Evolutionary conservation across 2,113 vertebrate genomes (phyloP).

Genomic region (Forbesichthys agassizii): DNA sequence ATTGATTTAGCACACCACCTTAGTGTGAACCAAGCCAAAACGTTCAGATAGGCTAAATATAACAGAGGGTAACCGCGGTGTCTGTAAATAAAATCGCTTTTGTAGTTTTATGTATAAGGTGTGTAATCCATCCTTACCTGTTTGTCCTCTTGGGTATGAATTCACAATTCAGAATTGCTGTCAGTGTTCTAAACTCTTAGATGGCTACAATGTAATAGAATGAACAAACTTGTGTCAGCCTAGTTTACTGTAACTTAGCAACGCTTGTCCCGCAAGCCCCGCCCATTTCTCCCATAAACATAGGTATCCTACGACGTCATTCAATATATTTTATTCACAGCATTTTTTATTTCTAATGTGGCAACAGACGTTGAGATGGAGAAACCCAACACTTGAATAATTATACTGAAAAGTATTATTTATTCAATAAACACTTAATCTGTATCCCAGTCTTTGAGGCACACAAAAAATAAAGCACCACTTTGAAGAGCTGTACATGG

Average conservation of each 20-base stretch:
- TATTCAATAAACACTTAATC: conserved; percentile 62
- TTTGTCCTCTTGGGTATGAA: conserved; percentile 1
- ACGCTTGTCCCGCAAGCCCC: conserved; percentile 11
- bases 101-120: too few relatives aligned
- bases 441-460: conserved; percentile 18
- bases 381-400: background rate
- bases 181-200: background rate
- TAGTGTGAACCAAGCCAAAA: background rate
- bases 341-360: too few relatives aligned
- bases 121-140: background rate
- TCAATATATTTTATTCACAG: too few relatives aligned
- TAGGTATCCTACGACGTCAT: too few relatives aligned
- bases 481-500: conserved; percentile 57
- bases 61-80: background rate
- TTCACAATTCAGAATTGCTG: background rate
- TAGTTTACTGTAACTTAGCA: conserved; percentile 59
- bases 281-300: background rate
- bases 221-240: background rate
- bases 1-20: background rate
- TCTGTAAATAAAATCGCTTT: too few relatives aligned
- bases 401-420: conserved; percentile 68
- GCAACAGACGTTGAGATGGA: background rate
- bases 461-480: conserved; percentile 61
- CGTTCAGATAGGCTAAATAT: background rate
- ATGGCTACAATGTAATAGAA: background rate